Conservation (phyloP, 2,797 vertebrate genomes). For the Yasuhikotakia modesta region DNA sequence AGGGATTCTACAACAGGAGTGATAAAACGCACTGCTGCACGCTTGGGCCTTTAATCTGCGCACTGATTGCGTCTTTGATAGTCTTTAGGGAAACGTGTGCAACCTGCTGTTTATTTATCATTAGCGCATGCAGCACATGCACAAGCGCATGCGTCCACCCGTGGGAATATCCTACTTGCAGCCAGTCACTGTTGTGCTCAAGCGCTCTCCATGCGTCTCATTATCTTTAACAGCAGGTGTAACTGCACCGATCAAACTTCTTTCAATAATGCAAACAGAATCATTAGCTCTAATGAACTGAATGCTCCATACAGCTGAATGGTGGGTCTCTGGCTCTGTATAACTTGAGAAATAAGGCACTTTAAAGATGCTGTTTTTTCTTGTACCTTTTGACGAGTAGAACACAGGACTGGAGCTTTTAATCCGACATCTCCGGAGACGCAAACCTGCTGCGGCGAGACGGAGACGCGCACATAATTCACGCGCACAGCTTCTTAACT, state of each 20-base stretch:
- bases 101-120: slow-evolving; percentile 46
- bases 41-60: slow-evolving; percentile 45
- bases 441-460: slow-evolving; percentile 17
- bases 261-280: slow-evolving; percentile 57
- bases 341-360: not conserved
- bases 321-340: not conserved
- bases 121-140: slow-evolving; percentile 13
- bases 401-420: slow-evolving; percentile 1
- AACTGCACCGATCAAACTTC: slow-evolving; percentile 63
- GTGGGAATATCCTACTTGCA: too few relatives aligned
- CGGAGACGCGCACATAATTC: too few relatives aligned
- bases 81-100: slow-evolving; percentile 32
- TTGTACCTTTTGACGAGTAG: not conserved
- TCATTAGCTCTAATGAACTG: slow-evolving; percentile 60
- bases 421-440: slow-evolving; percentile 18
- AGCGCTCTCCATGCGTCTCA: slow-evolving; percentile 40
- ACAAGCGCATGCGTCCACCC: slow-evolving; percentile 22
- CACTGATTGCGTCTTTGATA: slow-evolving; percentile 52
- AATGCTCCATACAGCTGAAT: slow-evolving; percentile 26
- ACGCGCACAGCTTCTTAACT: slow-evolving; percentile 78
- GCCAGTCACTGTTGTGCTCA: slow-evolving; percentile 36
- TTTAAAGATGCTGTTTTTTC: not conserved
- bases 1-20: too few relatives aligned
- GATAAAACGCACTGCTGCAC: too few relatives aligned
- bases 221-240: slow-evolving; percentile 59